Conservation (phyloP, 2,888 invertebrate genomes). For the Suillia variegata region DNA sequence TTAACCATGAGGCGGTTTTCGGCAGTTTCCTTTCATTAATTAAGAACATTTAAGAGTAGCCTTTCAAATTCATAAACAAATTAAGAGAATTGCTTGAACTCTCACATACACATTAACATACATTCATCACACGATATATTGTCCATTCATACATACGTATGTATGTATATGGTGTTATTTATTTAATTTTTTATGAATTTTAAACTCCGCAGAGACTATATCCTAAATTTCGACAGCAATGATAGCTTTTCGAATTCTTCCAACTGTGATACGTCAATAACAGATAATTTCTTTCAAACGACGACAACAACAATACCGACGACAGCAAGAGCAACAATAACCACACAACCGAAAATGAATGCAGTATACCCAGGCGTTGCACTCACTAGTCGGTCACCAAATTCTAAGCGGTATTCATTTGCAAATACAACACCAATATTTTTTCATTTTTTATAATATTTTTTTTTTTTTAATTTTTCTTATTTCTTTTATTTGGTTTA, state of each 20-base stretch:
- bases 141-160: not conserved
- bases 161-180: not conserved
- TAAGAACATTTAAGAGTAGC: too few relatives aligned
- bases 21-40: too few relatives aligned
- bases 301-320: constrained; percentile 31
- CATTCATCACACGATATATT: too few relatives aligned
- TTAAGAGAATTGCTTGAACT: too few relatives aligned
- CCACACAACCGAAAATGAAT: constrained; percentile 25
- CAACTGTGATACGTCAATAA: constrained; percentile 59
- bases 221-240: constrained; percentile 55
- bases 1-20: too few relatives aligned
- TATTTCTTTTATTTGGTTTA: too few relatives aligned
- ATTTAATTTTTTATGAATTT: constrained; percentile 1
- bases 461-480: too few relatives aligned
- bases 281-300: constrained; percentile 51
- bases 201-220: constrained; percentile 44
- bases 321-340: constrained; percentile 36
- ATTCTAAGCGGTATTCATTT: constrained; percentile 58
- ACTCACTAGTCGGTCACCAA: constrained; percentile 55
- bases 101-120: too few relatives aligned
- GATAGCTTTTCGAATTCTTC: constrained; percentile 58
- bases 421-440: too few relatives aligned
- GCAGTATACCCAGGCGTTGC: constrained; percentile 31
- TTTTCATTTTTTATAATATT: too few relatives aligned
- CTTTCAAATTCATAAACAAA: too few relatives aligned